Evolutionary conservation across 64 coral and sea anemone species (phyloP), one percentile per base, ranked within the genome.

Genomic region (Acropora yongei): DNA sequence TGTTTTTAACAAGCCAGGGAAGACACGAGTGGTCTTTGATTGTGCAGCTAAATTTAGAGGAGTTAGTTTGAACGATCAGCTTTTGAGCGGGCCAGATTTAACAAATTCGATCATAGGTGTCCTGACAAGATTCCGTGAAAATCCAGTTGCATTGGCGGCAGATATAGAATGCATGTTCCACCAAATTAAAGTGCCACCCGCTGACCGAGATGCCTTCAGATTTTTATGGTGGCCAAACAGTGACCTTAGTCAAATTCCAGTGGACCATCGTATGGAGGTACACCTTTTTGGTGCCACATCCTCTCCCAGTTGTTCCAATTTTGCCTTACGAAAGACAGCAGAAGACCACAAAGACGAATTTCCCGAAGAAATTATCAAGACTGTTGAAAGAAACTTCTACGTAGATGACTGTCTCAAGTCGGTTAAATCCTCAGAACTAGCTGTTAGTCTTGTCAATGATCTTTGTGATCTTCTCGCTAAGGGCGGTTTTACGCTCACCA

Each of bases 81-180:
- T 93, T 14, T 72, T 93, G 8, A 86, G 80, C 49, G 86, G 92
- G 30, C 92, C 86, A 42, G 86, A 93, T 68, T 69, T 74, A 18
- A 75, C 66, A 1, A 93, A 89, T 80, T 72, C 45, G 40, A 47
- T 93, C 42, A 48, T 93, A n/a, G 81, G 90, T 43, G 88, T 89
- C 42, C 75, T 89, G 1, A 55, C 16, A 9, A 48, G 88, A 19
- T 89, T n/a, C n/a, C n/a, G n/a, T n/a, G n/a, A n/a, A n/a, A n/a
- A n/a, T n/a, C n/a, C n/a, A n/a, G n/a, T n/a, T 89, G 67, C 88
- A 0, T 79, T 90, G 5, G 49, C 67, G 2, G 47, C 78, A 47
- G 89, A 91, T 69, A 58, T 91, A 10, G 89, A 91, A 48, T 46
- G 73, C 47, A 91, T 82, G 78, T 91, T 91, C 58, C 89, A 91